Evolutionary conservation across 1,140 invertebrate genomes (phyloP).

Genomic region (Triops cancriformis): DNA sequence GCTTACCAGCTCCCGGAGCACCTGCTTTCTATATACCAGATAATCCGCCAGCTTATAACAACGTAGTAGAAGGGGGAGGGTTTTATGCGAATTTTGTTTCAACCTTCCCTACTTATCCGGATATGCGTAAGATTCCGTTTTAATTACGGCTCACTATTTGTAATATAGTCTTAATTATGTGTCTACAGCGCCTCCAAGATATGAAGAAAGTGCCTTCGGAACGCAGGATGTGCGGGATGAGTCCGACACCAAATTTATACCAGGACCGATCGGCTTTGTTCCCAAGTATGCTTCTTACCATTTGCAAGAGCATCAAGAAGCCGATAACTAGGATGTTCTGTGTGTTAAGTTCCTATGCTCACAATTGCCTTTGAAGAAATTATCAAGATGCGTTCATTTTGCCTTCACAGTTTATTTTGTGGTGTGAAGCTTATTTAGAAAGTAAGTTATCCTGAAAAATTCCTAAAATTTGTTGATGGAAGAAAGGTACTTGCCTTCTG

Average conservation of each 20-base stretch:
- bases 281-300: not conserved
- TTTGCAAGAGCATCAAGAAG: not conserved
- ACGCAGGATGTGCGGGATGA: not conserved
- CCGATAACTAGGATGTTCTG: not conserved
- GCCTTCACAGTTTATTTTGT: too few relatives aligned
- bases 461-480: too few relatives aligned
- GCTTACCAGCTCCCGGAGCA: too few relatives aligned
- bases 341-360: not conserved
- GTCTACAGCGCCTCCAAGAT: conserved; percentile 20
- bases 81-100: conserved; percentile 1
- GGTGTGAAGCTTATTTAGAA: too few relatives aligned
- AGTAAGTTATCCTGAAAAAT: too few relatives aligned
- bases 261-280: not conserved
- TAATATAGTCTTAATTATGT: not conserved
- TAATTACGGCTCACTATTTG: not conserved
- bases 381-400: too few relatives aligned
- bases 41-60: not conserved
- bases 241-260: not conserved
- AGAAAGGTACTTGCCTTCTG: too few relatives aligned
- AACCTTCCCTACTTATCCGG: conserved; percentile 21
- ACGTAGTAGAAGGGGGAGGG: not conserved
- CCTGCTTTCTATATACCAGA: not conserved
- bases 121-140: conserved; percentile 21
- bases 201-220: conserved; percentile 16
- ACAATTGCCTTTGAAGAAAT: not conserved